Evolutionary conservation across 2,113 vertebrate genomes (phyloP), one percentile per base, ranked within the genome.

Genomic region (Bombycilla garrulus): DNA sequence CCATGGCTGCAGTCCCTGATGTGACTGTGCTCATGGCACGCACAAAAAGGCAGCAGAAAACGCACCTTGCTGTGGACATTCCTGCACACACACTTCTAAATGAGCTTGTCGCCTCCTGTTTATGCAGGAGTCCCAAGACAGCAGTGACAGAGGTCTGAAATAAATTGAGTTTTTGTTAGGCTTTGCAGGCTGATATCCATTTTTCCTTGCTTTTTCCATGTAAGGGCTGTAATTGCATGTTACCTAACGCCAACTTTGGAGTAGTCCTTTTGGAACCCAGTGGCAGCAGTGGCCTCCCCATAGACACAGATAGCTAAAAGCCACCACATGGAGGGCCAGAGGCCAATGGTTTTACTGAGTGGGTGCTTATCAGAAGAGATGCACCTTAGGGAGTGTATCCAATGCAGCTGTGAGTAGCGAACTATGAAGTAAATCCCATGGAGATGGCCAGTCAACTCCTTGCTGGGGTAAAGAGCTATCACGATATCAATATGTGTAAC

Each of bases 401-500:
- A 0, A 93, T 67, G 56, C 91, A 57, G 79, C 84, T 91, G 64
- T 95, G 96, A 94, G 93, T 83, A 50, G 64, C 83, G 92, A 86
- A 87, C 96, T 95, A 90, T 94, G 95, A 96, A 91, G 83, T 90
- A 96, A 96, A 96, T 98, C 97, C 97, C 91, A 95, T 97, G 96
- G 97, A 97, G 97, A 97, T 28, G 2, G 91, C 96, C 85, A 97
- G 24, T 96, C 81, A 35, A 91, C 60, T 91, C 40, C 80, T 96
- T 15, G 28, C 91, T 93, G 93, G 92, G 94, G 95, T 97, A 95
- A 82, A 96, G 90, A 94, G 81, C 73, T 71, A 92, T 92, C 92
- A 92, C 96, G 81, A 72, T 97, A 98, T 93, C 92, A 95, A 94
- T 97, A 96, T 89, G 70, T 97, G 91, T 95, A 97, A 96, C 95